A percentile compares a stretch with the other conserved stretches of the same genome.
These are phyloP conservation scores for Tetragonisca angustula DNA, from an alignment of 2,888 invertebrate genomes.

Conservation along the genomic window DNA sequence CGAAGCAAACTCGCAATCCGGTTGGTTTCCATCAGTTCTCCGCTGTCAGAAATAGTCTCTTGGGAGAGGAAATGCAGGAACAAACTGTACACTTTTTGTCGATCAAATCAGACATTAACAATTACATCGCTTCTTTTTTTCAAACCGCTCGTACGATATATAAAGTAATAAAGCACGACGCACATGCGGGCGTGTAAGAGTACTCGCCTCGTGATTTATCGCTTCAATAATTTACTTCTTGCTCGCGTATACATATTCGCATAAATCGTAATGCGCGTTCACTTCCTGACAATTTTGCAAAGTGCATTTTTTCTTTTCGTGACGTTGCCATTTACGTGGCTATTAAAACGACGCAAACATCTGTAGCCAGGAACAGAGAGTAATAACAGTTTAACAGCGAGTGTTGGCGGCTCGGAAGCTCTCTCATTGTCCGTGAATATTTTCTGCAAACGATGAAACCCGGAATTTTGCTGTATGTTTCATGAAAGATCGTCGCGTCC, in stretches of 20 bases:
- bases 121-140: too few relatives aligned
- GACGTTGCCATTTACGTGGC: background rate
- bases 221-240: constrained; percentile 12
- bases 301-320: constrained; percentile 23
- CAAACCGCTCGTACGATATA: too few relatives aligned
- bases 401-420: too few relatives aligned
- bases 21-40: background rate
- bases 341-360: constrained; percentile 21
- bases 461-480: constrained; percentile 23
- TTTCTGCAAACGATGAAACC: constrained; percentile 1
- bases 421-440: background rate
- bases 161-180: background rate
- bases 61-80: too few relatives aligned
- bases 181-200: background rate
- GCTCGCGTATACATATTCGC: background rate
- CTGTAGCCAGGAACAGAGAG: constrained; percentile 13
- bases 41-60: too few relatives aligned
- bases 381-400: background rate
- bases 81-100: too few relatives aligned
- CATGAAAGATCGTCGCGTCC: background rate
- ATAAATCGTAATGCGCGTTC: background rate
- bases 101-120: too few relatives aligned
- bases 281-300: constrained; percentile 27
- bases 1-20: background rate
- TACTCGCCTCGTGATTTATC: background rate